These are phyloP conservation scores for Parambassis ranga DNA, from an alignment of 2,797 vertebrate species.

Conservation along the genomic window DNA sequence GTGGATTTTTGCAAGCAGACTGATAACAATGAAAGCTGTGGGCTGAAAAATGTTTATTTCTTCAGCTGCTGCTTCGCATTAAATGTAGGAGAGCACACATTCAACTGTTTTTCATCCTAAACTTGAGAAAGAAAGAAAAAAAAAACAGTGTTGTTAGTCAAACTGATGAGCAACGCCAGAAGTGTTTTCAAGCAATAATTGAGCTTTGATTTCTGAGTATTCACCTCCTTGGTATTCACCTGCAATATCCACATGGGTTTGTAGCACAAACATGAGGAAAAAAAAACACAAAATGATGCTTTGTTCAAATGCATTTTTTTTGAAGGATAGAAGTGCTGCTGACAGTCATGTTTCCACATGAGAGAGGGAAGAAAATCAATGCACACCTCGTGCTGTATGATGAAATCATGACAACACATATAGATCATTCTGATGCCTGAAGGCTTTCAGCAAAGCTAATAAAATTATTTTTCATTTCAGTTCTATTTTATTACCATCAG, in stretches of 20 bases:
- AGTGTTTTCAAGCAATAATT: constrained; percentile 23
- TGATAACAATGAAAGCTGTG: constrained; percentile 14
- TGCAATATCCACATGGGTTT: neutral
- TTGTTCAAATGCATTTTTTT: constrained; percentile 1
- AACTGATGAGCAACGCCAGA: constrained; percentile 27
- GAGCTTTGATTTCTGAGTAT: constrained; percentile 26
- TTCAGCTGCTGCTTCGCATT: constrained; percentile 27
- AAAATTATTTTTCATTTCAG: constrained; percentile 53
- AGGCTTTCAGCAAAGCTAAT: constrained; percentile 55
- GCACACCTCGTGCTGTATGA: constrained; percentile 50
- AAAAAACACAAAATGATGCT: neutral
- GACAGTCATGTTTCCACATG: constrained; percentile 19
- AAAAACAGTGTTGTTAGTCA: constrained; percentile 5
- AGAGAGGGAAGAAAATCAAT: constrained; percentile 48
- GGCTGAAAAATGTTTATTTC: constrained; percentile 26
- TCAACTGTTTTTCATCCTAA: constrained; percentile 17
- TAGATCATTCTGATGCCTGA: constrained; percentile 61
- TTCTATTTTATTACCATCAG: constrained; percentile 41
- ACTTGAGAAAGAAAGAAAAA: constrained; percentile 21
- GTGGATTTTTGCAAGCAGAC: neutral
- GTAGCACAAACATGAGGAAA: too few species aligned
- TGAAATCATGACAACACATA: constrained; percentile 64
- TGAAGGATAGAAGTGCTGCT: neutral
- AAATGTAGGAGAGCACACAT: constrained; percentile 13
- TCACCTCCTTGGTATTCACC: constrained; percentile 18